Conservation (phyloP, 2,113 vertebrate genomes). For the Calidris pygmaea region DNA sequence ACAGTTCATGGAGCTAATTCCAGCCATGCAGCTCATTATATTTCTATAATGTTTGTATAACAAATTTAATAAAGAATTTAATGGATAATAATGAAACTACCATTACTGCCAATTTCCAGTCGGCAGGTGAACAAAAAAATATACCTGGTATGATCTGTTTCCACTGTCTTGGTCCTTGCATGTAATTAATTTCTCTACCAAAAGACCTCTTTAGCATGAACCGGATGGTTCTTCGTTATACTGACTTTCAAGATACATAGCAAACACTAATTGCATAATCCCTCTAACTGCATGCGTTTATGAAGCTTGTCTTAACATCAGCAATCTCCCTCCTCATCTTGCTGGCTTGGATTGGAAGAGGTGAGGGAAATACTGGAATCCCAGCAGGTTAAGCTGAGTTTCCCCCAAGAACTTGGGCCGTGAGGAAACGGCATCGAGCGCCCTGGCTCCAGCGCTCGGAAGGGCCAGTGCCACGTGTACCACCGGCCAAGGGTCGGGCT, state of each 20-base stretch:
- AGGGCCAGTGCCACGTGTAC: background rate
- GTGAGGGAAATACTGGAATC: background rate
- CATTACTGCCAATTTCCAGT: background rate
- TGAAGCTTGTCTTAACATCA: background rate
- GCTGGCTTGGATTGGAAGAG: background rate
- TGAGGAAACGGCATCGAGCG: rapidly evolving
- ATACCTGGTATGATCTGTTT: background rate
- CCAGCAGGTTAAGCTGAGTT: background rate
- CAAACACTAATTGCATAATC: background rate
- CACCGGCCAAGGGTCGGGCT: background rate
- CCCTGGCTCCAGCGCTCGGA: background rate
- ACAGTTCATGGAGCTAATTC: rapidly evolving
- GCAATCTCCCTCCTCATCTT: rapidly evolving
- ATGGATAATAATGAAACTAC: background rate
- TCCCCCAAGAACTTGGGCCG: background rate
- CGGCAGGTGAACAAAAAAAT: background rate
- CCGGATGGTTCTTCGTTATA: background rate
- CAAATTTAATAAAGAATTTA: background rate
- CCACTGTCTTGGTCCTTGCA: background rate
- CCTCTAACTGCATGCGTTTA: rapidly evolving
- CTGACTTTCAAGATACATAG: background rate
- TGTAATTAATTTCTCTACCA: background rate
- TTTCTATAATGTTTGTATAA: background rate
- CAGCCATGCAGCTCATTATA: background rate
- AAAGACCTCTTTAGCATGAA: background rate